Conservation (phyloP, 2,888 invertebrate species). For the Scaptomyza tumidula region DNA sequence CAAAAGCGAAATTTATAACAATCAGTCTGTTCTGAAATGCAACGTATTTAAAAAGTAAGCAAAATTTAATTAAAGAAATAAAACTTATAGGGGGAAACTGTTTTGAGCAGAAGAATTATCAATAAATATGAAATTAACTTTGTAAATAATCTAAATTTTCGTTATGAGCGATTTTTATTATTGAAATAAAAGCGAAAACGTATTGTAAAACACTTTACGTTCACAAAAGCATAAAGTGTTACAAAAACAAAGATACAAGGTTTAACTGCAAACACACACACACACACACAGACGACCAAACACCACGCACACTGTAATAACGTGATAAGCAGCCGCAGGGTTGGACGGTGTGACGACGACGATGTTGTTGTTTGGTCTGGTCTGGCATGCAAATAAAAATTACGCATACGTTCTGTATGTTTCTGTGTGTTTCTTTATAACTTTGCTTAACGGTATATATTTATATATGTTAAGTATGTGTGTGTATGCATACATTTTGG, state of each 20-base stretch:
- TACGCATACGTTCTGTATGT: slow-evolving; percentile 67
- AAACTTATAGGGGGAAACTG: no score
- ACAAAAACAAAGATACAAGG: slow-evolving; percentile 9
- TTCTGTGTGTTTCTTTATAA: slow-evolving; percentile 5
- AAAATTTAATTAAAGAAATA: background rate
- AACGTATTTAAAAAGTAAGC: background rate
- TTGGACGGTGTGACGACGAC: slow-evolving; percentile 20
- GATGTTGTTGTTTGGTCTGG: slow-evolving; percentile 49
- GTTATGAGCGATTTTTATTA: no score
- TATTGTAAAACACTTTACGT: slow-evolving; percentile 29
- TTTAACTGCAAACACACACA: slow-evolving; percentile 17
- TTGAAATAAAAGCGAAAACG: slow-evolving; percentile 36
- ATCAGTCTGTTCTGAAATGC: slow-evolving; percentile 4
- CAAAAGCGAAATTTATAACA: slow-evolving; percentile 7
- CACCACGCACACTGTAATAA: slow-evolving; percentile 27
- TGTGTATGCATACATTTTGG: slow-evolving; percentile 54
- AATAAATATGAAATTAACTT: background rate
- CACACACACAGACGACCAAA: background rate
- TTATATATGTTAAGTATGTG: background rate
- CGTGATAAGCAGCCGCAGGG: slow-evolving; percentile 71
- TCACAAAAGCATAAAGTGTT: slow-evolving; percentile 19
- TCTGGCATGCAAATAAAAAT: slow-evolving; percentile 69
- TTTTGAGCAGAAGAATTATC: no score
- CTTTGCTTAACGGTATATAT: slow-evolving; percentile 16
- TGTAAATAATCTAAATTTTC: no score